Base-by-base conservation (phyloP, 1,140 invertebrate genomes). In the Lasioglossum albipes region DNA sequence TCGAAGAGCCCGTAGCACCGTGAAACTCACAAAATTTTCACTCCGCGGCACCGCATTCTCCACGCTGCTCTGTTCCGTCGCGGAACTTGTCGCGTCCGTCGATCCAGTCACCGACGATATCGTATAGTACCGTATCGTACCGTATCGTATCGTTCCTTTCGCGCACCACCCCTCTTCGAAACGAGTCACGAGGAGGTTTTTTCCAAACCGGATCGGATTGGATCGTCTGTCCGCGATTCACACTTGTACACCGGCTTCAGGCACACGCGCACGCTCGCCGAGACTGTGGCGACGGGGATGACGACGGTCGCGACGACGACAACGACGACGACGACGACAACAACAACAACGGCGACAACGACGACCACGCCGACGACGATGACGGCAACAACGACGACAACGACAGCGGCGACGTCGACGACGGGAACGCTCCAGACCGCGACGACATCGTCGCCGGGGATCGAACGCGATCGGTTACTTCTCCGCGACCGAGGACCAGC, bases 181-280 rank as follows among this genome's bases (percentile, higher is more conserved):
- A 74, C 77, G 69, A 65, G 76, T 72, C 76, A 73, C 76, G 77
- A 74, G 77, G 77, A 79, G 72, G 77, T 79, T 79, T 79, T 79
- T 59, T 27, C 62, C 69, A 79, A 75, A 79, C 76, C 76, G 67
- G 76, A 79, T 79, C 71, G 76, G 12, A 16, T 27, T 27, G 27
- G 27, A 27, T 54, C 45, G 45, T 79, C 76, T 82, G 52, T 73
- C 68, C 61, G 42, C 69, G 68, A 41, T 71, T 79, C 74, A 79
- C 80, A 78, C 75, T 82, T 70, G 64, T 41, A 74, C 72, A 79
- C 84, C 72, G 82, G 79, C 82, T 71, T 79, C 79, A 74, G 59
- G 70, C 65, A 81, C 77, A 70, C 70, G 52, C 72, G 67, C 82
- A 68, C 75, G 57, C 54, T 49, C 64, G 64, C 70, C 69, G 54